Conservation (phyloP, 2,888 invertebrate genomes). For the Aphrophora alni region DNA sequence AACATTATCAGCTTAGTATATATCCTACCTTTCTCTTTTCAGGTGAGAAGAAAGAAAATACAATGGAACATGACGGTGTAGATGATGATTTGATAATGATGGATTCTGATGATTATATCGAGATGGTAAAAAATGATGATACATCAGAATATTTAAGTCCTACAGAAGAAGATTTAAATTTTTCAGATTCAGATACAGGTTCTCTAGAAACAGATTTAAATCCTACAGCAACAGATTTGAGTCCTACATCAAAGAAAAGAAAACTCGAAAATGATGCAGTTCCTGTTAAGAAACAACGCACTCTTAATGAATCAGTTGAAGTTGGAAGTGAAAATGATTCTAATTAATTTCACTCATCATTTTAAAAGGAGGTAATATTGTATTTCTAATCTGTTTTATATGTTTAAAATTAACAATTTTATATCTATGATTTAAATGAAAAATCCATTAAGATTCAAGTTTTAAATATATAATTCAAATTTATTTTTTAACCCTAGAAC, state of each 20-base stretch:
- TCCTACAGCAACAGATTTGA: not conserved
- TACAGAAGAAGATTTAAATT: no score
- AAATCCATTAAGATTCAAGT: no score
- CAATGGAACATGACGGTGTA: constrained; percentile 35
- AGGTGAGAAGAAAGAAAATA: not conserved
- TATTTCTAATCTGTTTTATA: not conserved
- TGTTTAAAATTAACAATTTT: no score
- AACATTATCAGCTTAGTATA: no score
- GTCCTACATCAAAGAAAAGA: constrained; percentile 19
- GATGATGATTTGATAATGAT: constrained; percentile 36
- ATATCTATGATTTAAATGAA: no score
- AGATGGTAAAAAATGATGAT: not conserved
- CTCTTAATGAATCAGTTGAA: not conserved
- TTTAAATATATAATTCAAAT: no score
- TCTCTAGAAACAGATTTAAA: no score
- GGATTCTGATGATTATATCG: constrained; percentile 3
- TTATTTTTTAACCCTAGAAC: no score
- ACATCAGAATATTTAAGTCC: no score
- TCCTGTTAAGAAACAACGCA: constrained; percentile 38
- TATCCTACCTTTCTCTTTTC: not conserved
- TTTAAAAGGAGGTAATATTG: not conserved
- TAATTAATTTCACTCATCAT: not conserved
- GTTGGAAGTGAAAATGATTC: no score
- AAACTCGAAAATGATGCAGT: constrained; percentile 18
- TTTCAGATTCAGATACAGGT: no score